phyloP scores from a whole-genome alignment of 1,140 invertebrate genomes.

The Idris sp. region DNA sequence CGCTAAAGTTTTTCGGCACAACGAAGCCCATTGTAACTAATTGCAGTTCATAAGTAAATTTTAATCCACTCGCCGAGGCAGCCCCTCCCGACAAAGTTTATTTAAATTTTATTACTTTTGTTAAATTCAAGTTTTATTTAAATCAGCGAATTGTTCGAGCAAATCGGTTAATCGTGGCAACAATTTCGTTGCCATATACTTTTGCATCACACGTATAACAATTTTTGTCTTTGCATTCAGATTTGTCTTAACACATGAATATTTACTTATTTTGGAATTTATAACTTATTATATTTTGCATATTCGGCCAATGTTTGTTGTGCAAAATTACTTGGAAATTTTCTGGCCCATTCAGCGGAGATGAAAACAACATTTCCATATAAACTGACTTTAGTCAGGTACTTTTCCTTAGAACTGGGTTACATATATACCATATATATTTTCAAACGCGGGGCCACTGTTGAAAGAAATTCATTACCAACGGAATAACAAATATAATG shows the following conservation, averaged over 20 bases:
- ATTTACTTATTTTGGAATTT: conserved; percentile 47
- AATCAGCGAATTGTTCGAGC: conserved; percentile 33
- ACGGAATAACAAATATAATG: conserved; percentile 48
- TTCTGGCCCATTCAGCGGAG: conserved; percentile 40
- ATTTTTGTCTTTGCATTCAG: not conserved
- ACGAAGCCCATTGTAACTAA: conserved; percentile 47
- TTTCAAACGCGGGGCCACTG: conserved; percentile 31
- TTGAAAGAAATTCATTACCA: conserved; percentile 53
- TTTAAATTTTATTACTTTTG: conserved; percentile 46
- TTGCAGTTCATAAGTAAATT: conserved; percentile 54
- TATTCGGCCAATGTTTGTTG: conserved; percentile 45
- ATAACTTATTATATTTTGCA: conserved; percentile 56
- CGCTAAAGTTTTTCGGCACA: conserved; percentile 40
- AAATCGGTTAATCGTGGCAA: conserved; percentile 42
- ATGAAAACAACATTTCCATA: conserved; percentile 53
- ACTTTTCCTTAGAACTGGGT: conserved; percentile 42
- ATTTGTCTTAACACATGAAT: conserved; percentile 25
- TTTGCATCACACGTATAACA: conserved; percentile 1
- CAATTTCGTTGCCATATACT: conserved; percentile 17
- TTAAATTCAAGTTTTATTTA: conserved; percentile 36
- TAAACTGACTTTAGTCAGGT: conserved; percentile 42
- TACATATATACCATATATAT: conserved; percentile 44
- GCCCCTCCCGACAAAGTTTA: conserved; percentile 25
- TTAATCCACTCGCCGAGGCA: conserved; percentile 24
- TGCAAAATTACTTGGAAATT: conserved; percentile 52